Conservation (phyloP, 92 coral and sea anemone genomes). For the Zoanthus solanderi region DNA sequence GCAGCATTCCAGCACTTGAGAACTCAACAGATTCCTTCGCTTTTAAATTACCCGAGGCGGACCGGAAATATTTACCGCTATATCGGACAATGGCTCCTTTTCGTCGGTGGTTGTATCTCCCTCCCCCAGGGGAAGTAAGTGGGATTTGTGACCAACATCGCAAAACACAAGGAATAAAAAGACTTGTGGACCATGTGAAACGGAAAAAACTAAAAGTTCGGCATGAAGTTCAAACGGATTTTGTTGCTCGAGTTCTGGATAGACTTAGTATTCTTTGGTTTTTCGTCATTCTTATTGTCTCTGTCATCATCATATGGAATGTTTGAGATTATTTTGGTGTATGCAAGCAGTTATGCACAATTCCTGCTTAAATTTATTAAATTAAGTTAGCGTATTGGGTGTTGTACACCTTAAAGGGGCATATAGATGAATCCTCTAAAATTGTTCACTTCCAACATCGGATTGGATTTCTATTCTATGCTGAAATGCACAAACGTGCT, state of each 20-base stretch:
- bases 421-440: too few relatives aligned
- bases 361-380: neutral
- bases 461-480: too few relatives aligned
- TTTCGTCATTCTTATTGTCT: conserved; percentile 15
- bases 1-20: conserved; percentile 23
- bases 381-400: too few relatives aligned
- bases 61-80: conserved; percentile 32
- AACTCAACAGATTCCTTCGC: conserved; percentile 24
- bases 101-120: conserved; percentile 18
- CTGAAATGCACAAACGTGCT: too few relatives aligned
- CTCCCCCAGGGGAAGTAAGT: conserved; percentile 1
- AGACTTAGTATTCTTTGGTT: conserved; percentile 24
- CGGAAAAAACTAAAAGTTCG: neutral
- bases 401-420: too few relatives aligned
- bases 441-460: too few relatives aligned
- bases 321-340: neutral
- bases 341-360: too few relatives aligned
- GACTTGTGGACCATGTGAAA: conserved; percentile 2
- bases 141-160: conserved; percentile 8
- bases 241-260: conserved; percentile 37
- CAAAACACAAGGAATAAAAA: conserved; percentile 22
- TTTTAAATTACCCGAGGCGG: conserved; percentile 20
- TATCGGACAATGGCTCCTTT: conserved; percentile 35
- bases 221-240: conserved; percentile 27
- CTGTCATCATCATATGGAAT: neutral